Percentiles rank a stretch among this genome's conserved stretches.
Conservation (phyloP, 2,888 invertebrate species). For the Chironomus tentans region DNA sequence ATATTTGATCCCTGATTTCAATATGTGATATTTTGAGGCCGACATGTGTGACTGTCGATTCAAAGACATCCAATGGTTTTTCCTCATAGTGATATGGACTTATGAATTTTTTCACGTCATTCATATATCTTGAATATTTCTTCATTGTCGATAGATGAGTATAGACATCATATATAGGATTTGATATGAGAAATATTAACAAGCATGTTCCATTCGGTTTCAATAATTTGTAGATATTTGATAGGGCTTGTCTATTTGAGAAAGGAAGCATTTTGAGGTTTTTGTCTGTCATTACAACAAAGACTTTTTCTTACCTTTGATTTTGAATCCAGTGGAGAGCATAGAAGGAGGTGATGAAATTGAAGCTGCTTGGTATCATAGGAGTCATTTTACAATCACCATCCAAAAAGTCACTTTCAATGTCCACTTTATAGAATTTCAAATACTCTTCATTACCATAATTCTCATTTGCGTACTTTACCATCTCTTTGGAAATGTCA, state of each 20-base stretch:
- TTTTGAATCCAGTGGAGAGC: conserved; percentile 71
- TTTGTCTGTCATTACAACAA: conserved; percentile 8
- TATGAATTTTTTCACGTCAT: conserved; percentile 54
- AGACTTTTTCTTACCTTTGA: conserved; percentile 49
- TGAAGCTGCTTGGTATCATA: conserved; percentile 43
- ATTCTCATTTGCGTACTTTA: conserved; percentile 52
- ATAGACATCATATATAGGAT: conserved; percentile 61
- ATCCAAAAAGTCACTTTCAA: conserved; percentile 13
- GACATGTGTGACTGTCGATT: conserved; percentile 46
- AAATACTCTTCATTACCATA: conserved; percentile 40
- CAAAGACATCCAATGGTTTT: conserved; percentile 50
- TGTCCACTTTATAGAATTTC: conserved; percentile 35
- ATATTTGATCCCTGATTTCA: conserved; percentile 49
- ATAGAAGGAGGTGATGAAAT: conserved; percentile 67
- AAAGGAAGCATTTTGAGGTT: conserved; percentile 1
- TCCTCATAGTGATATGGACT: conserved; percentile 57
- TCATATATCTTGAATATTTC: conserved; percentile 56
- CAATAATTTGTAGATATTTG: conserved; percentile 57
- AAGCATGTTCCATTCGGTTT: conserved; percentile 58
- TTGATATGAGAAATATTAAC: conserved; percentile 57
- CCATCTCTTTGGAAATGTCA: conserved; percentile 64
- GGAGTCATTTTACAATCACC: background rate
- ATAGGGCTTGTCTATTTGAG: conserved; percentile 49
- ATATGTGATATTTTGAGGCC: conserved; percentile 56
- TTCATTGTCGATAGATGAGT: conserved; percentile 48